A percentile compares a stretch with the other conserved stretches of the same genome.
Evolutionary conservation across 1,140 invertebrate genomes (phyloP).

Genomic region (Macrotrachela quadricornifera): DNA sequence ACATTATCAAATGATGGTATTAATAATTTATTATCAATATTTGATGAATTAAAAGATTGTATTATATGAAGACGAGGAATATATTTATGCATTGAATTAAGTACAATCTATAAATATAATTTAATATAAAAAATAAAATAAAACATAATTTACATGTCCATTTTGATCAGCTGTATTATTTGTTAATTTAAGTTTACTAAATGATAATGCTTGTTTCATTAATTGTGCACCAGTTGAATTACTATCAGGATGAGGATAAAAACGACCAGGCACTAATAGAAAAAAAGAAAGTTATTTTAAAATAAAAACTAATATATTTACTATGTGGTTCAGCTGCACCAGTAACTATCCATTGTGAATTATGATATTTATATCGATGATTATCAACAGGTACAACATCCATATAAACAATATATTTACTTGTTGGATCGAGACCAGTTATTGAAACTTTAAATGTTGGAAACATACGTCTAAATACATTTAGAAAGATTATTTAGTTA

Average conservation of each 20-base stretch:
- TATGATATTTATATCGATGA: conserved; percentile 8
- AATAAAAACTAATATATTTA: not conserved
- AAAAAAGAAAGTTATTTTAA: not conserved
- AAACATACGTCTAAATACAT: conserved; percentile 7
- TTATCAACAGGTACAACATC: conserved; percentile 9
- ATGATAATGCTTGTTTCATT: conserved; percentile 5
- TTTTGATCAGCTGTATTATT: conserved; percentile 6
- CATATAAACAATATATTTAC: conserved; percentile 5
- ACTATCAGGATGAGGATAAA: conserved; percentile 7
- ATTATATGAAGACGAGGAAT: conserved; percentile 97
- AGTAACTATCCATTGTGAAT: conserved; percentile 6
- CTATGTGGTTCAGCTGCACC: conserved; percentile 8
- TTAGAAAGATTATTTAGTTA: not conserved
- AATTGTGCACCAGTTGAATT: conserved; percentile 4
- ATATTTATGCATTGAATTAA: conserved; percentile 99
- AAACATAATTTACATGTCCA: not conserved
- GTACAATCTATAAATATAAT: conserved; percentile 43
- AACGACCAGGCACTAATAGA: not conserved
- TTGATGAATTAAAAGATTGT: conserved; percentile 70
- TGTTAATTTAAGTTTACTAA: conserved; percentile 7
- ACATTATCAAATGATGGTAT: conserved; percentile 64
- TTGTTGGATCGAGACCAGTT: not conserved
- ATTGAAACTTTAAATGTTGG: conserved; percentile 3
- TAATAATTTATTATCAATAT: conserved; percentile 50
- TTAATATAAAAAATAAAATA: not conserved